Evolutionary conservation across 23 tunicate genomes (phyloP).

Genomic region (Halocynthia aurantium): DNA sequence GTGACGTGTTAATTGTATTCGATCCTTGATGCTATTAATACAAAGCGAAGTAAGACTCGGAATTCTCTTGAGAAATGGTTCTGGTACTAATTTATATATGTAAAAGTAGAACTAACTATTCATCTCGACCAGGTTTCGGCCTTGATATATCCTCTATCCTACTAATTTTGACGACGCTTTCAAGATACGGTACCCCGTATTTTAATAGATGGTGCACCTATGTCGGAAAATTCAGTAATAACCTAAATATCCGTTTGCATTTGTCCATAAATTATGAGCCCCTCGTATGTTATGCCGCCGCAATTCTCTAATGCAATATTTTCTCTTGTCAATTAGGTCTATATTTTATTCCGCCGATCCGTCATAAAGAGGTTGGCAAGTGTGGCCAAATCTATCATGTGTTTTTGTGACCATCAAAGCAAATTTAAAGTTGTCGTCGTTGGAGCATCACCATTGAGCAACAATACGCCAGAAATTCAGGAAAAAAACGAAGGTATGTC

Average conservation of each 20-base stretch:
- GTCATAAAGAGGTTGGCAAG: conserved; percentile 11
- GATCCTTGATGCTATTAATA: too few species aligned
- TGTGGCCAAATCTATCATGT: conserved; percentile 17
- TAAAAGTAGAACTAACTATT: not conserved
- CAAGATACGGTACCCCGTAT: too few species aligned
- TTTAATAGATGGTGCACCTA: too few species aligned
- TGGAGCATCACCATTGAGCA: not conserved
- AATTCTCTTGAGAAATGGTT: too few species aligned
- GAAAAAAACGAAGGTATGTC: not conserved
- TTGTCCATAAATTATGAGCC: not conserved
- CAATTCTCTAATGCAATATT: not conserved
- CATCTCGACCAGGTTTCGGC: too few species aligned
- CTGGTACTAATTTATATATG: not conserved
- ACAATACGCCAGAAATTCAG: not conserved
- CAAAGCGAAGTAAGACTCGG: too few species aligned
- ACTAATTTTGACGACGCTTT: not conserved
- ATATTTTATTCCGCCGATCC: conserved; percentile 30
- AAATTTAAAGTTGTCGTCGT: not conserved
- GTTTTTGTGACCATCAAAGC: conserved; percentile 3
- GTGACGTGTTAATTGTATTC: too few species aligned
- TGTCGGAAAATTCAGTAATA: too few species aligned
- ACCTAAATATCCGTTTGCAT: not conserved
- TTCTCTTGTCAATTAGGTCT: conserved; percentile 10
- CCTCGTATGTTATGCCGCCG: not conserved
- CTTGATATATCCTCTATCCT: too few species aligned